These are phyloP conservation scores for Aleiodes testaceus DNA, from an alignment of 2,888 invertebrate species.

Conservation along the genomic window DNA sequence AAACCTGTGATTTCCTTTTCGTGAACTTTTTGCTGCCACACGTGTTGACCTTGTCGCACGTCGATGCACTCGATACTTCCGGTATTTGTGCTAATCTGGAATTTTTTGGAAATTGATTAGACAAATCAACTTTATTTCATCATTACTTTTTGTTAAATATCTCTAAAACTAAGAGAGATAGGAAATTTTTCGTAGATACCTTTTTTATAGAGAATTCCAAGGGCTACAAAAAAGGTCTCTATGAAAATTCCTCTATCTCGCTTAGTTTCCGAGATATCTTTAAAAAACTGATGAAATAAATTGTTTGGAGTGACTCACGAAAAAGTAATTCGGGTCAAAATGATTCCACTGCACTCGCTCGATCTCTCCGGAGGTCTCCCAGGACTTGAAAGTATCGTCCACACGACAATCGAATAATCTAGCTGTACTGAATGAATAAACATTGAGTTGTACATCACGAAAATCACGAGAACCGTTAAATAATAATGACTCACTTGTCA, in stretches of 20 bases:
- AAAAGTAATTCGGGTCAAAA: slow-evolving; percentile 84
- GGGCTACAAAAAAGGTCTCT: too few relatives aligned
- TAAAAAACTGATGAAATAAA: too few relatives aligned
- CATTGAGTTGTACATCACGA: slow-evolving; percentile 1
- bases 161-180: too few relatives aligned
- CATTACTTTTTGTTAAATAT: background rate
- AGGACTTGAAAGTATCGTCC: slow-evolving; percentile 76
- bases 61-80: slow-evolving; percentile 77
- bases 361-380: slow-evolving; percentile 86
- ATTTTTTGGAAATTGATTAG: slow-evolving; percentile 28
- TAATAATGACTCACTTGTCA: slow-evolving; percentile 79
- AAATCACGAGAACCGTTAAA: too few relatives aligned
- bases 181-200: background rate
- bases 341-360: slow-evolving; percentile 91
- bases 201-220: background rate
- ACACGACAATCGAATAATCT: slow-evolving; percentile 88
- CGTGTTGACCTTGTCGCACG: slow-evolving; percentile 74
- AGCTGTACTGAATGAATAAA: slow-evolving; percentile 75
- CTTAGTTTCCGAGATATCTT: too few relatives aligned
- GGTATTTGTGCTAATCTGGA: slow-evolving; percentile 75
- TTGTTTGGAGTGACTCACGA: slow-evolving; percentile 74
- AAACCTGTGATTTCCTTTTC: slow-evolving; percentile 89
- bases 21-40: slow-evolving; percentile 85
- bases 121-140: background rate
- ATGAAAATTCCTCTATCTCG: too few relatives aligned